Evolutionary conservation across 2,113 vertebrate species (phyloP).

Genomic region (Pogonocichla stellata): DNA sequence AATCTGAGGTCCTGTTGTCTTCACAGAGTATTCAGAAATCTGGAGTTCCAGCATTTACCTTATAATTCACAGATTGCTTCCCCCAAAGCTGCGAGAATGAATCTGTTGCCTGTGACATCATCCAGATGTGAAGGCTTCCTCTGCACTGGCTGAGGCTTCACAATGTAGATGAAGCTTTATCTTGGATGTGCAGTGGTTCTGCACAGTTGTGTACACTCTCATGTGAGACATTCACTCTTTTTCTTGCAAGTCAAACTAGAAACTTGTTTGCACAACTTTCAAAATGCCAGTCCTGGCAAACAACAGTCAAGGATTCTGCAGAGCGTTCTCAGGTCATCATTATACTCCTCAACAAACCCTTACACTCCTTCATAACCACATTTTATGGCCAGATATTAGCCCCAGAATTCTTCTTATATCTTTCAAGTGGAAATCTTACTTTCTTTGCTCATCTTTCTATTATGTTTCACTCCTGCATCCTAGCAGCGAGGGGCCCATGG

Average conservation of each 20-base stretch:
- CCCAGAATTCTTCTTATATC: neutral
- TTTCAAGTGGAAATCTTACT: neutral
- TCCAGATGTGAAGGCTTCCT: neutral
- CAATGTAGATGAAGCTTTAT: neutral
- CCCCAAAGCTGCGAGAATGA: neutral
- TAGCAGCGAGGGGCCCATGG: neutral
- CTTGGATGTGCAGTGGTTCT: neutral
- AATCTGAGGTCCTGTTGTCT: neutral
- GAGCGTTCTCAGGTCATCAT: neutral
- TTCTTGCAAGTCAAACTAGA: neutral
- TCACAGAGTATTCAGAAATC: neutral
- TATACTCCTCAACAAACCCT: neutral
- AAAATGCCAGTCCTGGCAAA: neutral
- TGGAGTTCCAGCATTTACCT: neutral
- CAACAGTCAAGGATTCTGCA: neutral
- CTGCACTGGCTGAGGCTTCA: neutral
- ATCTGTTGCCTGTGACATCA: neutral
- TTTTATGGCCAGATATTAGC: neutral
- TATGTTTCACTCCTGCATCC: neutral
- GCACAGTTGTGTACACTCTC: neutral
- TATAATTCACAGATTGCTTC: neutral
- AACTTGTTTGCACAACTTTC: neutral
- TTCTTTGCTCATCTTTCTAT: neutral
- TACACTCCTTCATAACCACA: neutral
- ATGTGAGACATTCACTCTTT: neutral